Base-by-base conservation (phyloP, 2,797 vertebrate genomes). In the Phyllotis vaccarum region DNA sequence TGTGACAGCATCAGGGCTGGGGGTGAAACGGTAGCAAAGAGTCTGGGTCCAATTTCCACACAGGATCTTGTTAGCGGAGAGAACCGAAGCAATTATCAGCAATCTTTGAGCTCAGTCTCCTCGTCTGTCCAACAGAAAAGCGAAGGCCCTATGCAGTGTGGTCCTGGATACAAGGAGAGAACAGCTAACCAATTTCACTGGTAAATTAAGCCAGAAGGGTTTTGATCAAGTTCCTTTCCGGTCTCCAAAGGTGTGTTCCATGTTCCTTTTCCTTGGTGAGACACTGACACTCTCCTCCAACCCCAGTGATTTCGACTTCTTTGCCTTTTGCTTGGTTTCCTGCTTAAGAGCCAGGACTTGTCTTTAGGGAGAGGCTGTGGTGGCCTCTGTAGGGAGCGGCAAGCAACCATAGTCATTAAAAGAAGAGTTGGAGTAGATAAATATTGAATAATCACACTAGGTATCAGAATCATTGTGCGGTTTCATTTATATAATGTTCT, bases 31-130 rank as follows among this genome's bases (percentile, higher is more conserved):
- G 43, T 46, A 46, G 54, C 54, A 88, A n/a, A 43, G 74, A 75
- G 1, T 11, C 0, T 0, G 5, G 56, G 2, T 22, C 54, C 12
- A 7, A 1, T 54, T 83, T n/a, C 40, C 12, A 75, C 8, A 24
- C 64, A 3, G 86, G 56, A 9, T 14, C 46, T 52, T 91, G 78
- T 68, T n/a, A 49, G 76, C 34, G 43, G 22, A 68, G 58, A 89
- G 82, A 83, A 62, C n/a, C 56, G 64, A 82, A 89, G 62, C 27
- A 22, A 54, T 31, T 76, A 64, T 40, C 24, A 46, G 54, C 68
- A 56, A 29, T 52, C 85, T 40, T 60, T 81, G 76, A 31, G 46
- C 16, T 82, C 56, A 29, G 14, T 62, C 82, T 66, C 75, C 37
- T 75, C 12, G 29, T 86, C 52, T 82, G 80, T 75, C 8, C 9